Base-by-base conservation (phyloP, 2,888 invertebrate genomes). In the Cephus spinipes region DNA sequence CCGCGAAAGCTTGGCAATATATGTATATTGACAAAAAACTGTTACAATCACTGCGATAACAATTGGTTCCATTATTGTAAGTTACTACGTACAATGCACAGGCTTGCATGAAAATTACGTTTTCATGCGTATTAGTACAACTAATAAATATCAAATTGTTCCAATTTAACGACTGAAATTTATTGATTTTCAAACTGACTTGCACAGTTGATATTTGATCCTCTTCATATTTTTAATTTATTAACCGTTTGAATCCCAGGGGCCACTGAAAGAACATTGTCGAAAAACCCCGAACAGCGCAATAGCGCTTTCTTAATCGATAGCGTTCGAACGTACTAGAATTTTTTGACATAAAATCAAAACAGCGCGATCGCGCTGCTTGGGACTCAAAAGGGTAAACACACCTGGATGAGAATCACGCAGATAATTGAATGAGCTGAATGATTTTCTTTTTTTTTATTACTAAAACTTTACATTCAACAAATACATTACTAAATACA, bases 381-480 rank as follows among this genome's bases (percentile, higher is more conserved):
- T 1, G 34, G 9, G 34, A 34, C 34, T 9, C 34, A 11, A 34
- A 34, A 1, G 34, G 1, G 11, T 34, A 40, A 55, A 23, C 55
- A 55, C 23, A 9, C 2, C 9, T 6, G 55, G 4, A 40, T 6
- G 15, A 15, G 15, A 40, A 6, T 40, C 40, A 15, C 4, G 15
- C 15, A 15, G 6, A 15, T 15, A 15, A 40, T 6, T 6, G 15
- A 40, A 40, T 15, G 6, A 4, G 40, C 40, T 2, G 15, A 15
- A 23, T 40, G 6, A 23, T 55, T 76, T 68, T 76, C 68, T 12
- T 35, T n/a, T 34, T 78, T 77, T 81, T 82, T 82, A 81, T 78
- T 81, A 82, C 80, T 81, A 82, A 82, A 82, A 81, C 80, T 80
- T 79, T 73, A 82, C 80, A 80, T 79, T 80, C 73, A 81, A 81